phyloP scores from a whole-genome alignment of 2,888 invertebrate genomes.

The Bugulina stolonifera region DNA sequence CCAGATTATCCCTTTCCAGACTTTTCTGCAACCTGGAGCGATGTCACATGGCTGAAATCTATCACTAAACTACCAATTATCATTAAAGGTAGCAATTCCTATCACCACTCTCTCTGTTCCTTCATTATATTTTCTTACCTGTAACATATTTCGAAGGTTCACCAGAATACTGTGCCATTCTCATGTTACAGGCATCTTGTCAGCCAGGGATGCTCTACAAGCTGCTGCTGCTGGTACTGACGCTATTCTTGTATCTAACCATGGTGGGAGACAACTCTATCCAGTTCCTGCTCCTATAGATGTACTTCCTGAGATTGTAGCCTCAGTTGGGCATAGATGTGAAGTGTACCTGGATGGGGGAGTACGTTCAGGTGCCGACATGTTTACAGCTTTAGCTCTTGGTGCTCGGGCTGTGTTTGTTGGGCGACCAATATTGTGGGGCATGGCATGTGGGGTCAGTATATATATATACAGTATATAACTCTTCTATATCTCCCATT shows the following conservation, averaged over 20 bases:
- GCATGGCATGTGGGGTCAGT: constrained; percentile 29
- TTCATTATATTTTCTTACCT: too few relatives aligned
- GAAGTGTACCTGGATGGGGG: constrained; percentile 30
- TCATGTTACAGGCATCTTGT: neutral
- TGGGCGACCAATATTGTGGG: constrained; percentile 28
- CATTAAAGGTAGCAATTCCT: constrained; percentile 76
- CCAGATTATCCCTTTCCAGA: constrained; percentile 63
- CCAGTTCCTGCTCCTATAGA: constrained; percentile 59
- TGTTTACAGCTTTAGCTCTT: constrained; percentile 40
- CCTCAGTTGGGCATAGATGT: constrained; percentile 26
- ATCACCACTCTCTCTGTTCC: too few relatives aligned
- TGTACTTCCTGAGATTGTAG: constrained; percentile 28
- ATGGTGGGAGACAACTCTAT: constrained; percentile 84
- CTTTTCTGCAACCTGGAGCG: constrained; percentile 75
- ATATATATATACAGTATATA: too few relatives aligned
- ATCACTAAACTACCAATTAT: constrained; percentile 74
- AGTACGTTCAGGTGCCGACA: constrained; percentile 45
- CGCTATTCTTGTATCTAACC: constrained; percentile 84
- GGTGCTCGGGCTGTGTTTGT: constrained; percentile 28
- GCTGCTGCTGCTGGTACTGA: constrained; percentile 69
- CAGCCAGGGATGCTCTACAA: constrained; percentile 72
- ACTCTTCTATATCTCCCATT: too few relatives aligned
- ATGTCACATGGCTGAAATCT: constrained; percentile 72
- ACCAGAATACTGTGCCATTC: neutral
- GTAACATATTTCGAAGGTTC: too few relatives aligned